phyloP scores from a whole-genome alignment of 2,797 vertebrate genomes.

The Silurus aristotelis region DNA sequence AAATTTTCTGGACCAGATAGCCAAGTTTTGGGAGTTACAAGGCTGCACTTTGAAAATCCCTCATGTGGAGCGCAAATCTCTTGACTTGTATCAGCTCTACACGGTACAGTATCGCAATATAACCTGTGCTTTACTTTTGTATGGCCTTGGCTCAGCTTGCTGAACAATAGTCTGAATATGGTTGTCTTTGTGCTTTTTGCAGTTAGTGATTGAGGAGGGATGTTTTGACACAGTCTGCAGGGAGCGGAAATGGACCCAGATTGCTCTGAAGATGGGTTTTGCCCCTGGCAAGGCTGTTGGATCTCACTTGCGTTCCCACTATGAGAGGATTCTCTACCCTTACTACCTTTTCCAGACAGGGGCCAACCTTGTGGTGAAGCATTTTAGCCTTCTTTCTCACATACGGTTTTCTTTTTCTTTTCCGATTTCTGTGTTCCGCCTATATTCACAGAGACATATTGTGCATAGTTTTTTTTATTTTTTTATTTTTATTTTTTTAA shows the following conservation, averaged over 20 bases:
- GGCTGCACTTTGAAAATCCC: constrained; percentile 97
- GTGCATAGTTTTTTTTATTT: background rate
- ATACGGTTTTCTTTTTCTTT: background rate
- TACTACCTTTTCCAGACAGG: constrained; percentile 94
- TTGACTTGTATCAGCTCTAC: constrained; percentile 96
- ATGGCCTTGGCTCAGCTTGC: background rate
- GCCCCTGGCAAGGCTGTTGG: constrained; percentile 94
- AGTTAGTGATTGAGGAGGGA: constrained; percentile 96
- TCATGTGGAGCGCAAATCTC: constrained; percentile 94
- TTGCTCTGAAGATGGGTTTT: constrained; percentile 95
- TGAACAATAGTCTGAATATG: background rate
- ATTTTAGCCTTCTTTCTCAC: background rate
- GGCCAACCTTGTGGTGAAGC: constrained; percentile 84
- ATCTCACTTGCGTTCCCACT: constrained; percentile 92
- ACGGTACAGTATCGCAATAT: constrained; percentile 73
- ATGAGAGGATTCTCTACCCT: constrained; percentile 93
- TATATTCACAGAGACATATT: background rate
- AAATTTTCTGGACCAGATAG: constrained; percentile 98
- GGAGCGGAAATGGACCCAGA: constrained; percentile 95
- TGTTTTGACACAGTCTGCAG: constrained; percentile 93
- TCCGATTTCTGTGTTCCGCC: background rate
- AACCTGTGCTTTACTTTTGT: background rate
- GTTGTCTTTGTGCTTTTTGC: constrained; percentile 1
- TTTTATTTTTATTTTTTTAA: background rate
- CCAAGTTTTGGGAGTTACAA: constrained; percentile 98